Conservation (phyloP, 2,113 vertebrate species). For the Craseonycteris thonglongyai region DNA sequence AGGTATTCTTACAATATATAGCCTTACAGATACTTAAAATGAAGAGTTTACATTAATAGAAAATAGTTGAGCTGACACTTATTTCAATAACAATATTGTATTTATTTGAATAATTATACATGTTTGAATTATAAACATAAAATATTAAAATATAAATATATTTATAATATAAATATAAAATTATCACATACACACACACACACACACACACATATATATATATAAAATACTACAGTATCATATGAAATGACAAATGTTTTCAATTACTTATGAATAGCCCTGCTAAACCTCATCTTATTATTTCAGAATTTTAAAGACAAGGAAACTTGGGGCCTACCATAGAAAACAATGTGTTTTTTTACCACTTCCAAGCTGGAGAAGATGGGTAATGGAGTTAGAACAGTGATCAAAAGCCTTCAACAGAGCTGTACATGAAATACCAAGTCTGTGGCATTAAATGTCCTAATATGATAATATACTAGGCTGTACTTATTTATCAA, state of each 20-base stretch:
- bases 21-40: not conserved
- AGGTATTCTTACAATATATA: not conserved
- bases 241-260: not conserved
- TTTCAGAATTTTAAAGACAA: constrained; percentile 12
- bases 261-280: not conserved
- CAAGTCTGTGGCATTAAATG: not conserved
- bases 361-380: not conserved
- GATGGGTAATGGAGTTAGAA: not conserved
- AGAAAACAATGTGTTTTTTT: not conserved
- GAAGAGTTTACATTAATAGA: not conserved
- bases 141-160: not conserved
- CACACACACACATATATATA: not conserved
- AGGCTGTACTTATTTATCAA: not conserved
- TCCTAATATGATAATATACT: not conserved
- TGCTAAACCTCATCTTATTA: constrained; percentile 3
- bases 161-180: not conserved
- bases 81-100: not conserved
- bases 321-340: not conserved
- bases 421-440: not conserved
- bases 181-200: too few relatives aligned
- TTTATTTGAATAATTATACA: not conserved
- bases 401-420: not conserved
- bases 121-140: not conserved
- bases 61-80: not conserved
- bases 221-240: not conserved